Evolutionary conservation across 2,113 vertebrate species (phyloP), one percentile per base, ranked within the genome.

Genomic region (Ariopsis seemanni): DNA sequence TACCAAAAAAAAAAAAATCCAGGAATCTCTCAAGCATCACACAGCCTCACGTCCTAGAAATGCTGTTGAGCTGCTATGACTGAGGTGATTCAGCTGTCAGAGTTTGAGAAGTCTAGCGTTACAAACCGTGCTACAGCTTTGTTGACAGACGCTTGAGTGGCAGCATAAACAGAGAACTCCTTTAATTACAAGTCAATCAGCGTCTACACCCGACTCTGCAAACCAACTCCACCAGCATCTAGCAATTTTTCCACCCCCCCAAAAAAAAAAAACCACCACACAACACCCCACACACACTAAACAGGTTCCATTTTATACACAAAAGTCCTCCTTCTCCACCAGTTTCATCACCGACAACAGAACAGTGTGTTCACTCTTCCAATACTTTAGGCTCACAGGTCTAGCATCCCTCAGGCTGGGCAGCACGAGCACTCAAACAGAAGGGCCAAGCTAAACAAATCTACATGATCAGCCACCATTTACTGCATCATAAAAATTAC

Each of bases 171-270:
- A 8, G 63, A 67, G 42, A 52, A 20, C 60, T 25, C 79, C n/a
- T 50, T 85, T 85, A 85, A 89, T 85, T 84, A 89, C 84, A 65
- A 84, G 85, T 63, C 74, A n/a, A 69, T n/a, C 34, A 34, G 30
- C 30, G 65, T 84, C 85, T 42, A 74, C 53, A 74, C 9, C 69
- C 14, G 27, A 11, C 42, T 12, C 58, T 42, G 15, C 48, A 67
- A 67, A 27, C 10, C 60, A 62, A 62, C 20, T 63, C 22, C 22
- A 25, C 9, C 62, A 1, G 63, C 63, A 27, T 67, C 63, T 5
- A 10, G 63, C 63, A 27, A 67, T 67, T 14, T 30, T 30, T 30
- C 30, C 18, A 34, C 52, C 52, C 80, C 17, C 62, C 83, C 11
- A 57, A 77, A 79, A 34, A 34, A 34, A 34, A 34, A 34, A 34